Base-by-base conservation (phyloP, 2,113 vertebrate genomes). In the Amia ocellicauda region DNA sequence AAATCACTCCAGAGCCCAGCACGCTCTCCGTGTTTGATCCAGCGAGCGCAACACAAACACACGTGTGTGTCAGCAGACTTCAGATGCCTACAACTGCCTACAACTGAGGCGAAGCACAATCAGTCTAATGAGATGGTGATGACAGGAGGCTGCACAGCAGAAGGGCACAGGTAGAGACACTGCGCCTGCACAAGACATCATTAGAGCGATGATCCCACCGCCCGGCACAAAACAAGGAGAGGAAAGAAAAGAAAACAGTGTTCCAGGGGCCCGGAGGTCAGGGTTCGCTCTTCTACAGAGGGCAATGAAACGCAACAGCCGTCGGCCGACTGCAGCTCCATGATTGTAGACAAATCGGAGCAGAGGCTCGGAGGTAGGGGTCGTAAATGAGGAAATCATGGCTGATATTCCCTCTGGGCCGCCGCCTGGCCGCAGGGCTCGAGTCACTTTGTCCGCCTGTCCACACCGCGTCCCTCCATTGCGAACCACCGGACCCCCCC, bases 301-400 rank as follows among this genome's bases (percentile, higher is more conserved):
- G 76, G 77, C 71, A 67, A 80, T 86, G 83, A 86, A 88, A 87
- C 68, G 79, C 78, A 82, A 83, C 80, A 60, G 83, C 78, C 81
- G 63, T 69, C 64, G 74, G 74, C 78, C 70, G 76, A 78, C 75
- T 62, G 69, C 58, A 16, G 75, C 80, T 80, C 82, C 20, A 9
- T 58, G 66, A 61, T 49, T 62, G 60, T 74, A 71, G 43, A 82
- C 77, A 80, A 82, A 85, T 74, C 73, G 75, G 74, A 72, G 74
- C 74, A 74, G 67, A 63, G n/a, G 76, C 74, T 79, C 63, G 56
- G 76, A 82, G 83, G 82, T 82, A 70, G 75, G 80, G 79, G 76
- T 80, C 81, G 82, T 89, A 86, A 88, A 88, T 87, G 86, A 84
- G 75, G 78, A 84, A 85, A 83, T 66, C 64, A 69, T 42, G 26